Base-by-base conservation (phyloP, 2,888 invertebrate species). In the Quadroppia sp. region DNA sequence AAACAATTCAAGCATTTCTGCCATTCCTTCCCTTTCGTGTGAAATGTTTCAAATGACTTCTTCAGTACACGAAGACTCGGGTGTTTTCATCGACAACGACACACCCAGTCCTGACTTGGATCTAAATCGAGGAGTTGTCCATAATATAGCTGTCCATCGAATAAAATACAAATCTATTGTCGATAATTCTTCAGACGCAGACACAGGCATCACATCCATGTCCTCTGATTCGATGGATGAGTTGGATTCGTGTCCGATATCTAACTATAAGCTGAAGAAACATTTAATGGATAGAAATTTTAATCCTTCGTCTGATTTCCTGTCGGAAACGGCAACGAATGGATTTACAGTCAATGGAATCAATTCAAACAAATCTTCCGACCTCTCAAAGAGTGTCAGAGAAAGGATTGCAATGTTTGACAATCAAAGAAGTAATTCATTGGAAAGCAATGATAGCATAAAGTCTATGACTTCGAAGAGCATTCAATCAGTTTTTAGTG, bases 61-160 rank as follows among this genome's bases (percentile, higher is more conserved):
- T 2, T 13, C 71, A 36, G 40, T 77, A 78, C 72, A 71, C 32
- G 76, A 72, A 71, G 75, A 77, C 30, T 72, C 76, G 2, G 74
- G 76, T 13, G 74, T 76, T 20, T 76, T 76, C 40, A 70, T 70
- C 3, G 69, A 69, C 15, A 56, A 36, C 20, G 74, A 74, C 42
- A 50, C 71, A 13, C 71, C 74, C 7, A 74, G 70, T 36, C 69
- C 74, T 20, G 74, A 74, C 36, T 64, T 74, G 28, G 53, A 53
- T 13, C 50, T 71, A 9, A 71, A 23, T 36, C 32, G 32, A 42
- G 40, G 23, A 42, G 61, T 30, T 2, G 20, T n/a, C 1, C 42
- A 36, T 23, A 67, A 42, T 42, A 13, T 67, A 2, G 67, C 67
- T 1, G 40, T 67, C 1, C 40, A 36, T 67, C 40, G 67, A 67